Conservation (phyloP, 2,888 invertebrate species). For the Druceiella hillmani region DNA sequence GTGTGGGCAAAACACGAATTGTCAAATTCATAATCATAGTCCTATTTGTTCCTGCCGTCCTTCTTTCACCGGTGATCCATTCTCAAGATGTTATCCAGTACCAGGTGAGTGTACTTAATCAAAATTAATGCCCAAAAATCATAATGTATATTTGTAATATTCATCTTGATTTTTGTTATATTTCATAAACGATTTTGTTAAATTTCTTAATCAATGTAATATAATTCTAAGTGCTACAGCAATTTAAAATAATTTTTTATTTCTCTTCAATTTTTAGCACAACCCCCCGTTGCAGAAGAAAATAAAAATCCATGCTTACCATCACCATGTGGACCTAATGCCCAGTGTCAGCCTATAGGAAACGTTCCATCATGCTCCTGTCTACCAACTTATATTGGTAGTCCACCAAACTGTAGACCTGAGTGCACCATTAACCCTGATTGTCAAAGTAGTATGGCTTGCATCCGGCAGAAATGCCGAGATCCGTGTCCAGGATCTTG, state of each 20-base stretch:
- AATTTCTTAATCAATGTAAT: too few relatives aligned
- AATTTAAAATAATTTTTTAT: neutral
- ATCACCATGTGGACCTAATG: conserved; percentile 67
- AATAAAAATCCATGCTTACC: conserved; percentile 53
- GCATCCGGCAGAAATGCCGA: conserved; percentile 64
- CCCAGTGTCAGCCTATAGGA: conserved; percentile 55
- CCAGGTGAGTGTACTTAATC: conserved; percentile 48
- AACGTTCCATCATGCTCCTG: conserved; percentile 60
- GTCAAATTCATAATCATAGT: conserved; percentile 72
- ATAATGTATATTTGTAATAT: too few relatives aligned
- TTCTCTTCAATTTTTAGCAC: conserved; percentile 33
- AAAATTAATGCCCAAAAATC: too few relatives aligned
- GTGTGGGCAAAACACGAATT: conserved; percentile 64
- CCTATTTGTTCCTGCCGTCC: conserved; percentile 69
- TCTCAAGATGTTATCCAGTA: conserved; percentile 52
- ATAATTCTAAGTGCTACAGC: conserved; percentile 4
- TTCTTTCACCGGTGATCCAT: conserved; percentile 64
- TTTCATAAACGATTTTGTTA: too few relatives aligned
- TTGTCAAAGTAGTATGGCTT: conserved; percentile 61
- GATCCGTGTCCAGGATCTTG: conserved; percentile 71
- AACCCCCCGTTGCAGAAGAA: conserved; percentile 40
- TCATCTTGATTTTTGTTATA: too few relatives aligned
- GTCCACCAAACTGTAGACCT: conserved; percentile 61
- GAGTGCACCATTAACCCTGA: conserved; percentile 68
- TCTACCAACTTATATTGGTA: conserved; percentile 54